These are phyloP conservation scores for Syncerus caffer DNA, from an alignment of 2,797 vertebrate genomes.

Conservation along the genomic window DNA sequence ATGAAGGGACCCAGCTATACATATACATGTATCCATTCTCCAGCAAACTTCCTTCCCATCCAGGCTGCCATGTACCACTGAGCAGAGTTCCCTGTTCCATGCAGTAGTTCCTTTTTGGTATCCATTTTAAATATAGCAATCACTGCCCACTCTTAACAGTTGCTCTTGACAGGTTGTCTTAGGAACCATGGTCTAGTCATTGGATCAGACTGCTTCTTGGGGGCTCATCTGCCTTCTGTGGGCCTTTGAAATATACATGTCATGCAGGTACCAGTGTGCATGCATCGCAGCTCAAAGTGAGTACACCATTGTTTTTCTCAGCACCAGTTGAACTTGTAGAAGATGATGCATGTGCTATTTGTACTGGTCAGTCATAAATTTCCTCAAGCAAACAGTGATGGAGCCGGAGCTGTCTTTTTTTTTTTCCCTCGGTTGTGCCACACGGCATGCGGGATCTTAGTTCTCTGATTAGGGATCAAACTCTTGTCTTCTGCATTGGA, in stretches of 20 bases:
- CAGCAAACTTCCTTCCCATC: not conserved
- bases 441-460: not conserved
- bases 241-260: not conserved
- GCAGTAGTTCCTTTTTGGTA: not conserved
- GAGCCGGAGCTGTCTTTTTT: not conserved
- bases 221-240: not conserved
- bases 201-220: not conserved
- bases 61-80: not conserved
- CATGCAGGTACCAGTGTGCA: fast-evolving
- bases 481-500: not conserved
- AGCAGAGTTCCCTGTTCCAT: not conserved
- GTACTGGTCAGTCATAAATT: not conserved
- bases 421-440: fast-evolving
- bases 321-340: fast-evolving
- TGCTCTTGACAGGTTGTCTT: not conserved
- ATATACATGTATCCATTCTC: not conserved
- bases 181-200: not conserved
- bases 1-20: not conserved
- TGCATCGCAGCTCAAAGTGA: not conserved
- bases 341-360: not conserved
- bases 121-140: not conserved
- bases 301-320: not conserved
- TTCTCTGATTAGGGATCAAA: not conserved
- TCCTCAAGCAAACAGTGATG: not conserved
- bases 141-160: not conserved